Conservation (phyloP, 2,888 invertebrate species). For the Drosophila rellima region DNA sequence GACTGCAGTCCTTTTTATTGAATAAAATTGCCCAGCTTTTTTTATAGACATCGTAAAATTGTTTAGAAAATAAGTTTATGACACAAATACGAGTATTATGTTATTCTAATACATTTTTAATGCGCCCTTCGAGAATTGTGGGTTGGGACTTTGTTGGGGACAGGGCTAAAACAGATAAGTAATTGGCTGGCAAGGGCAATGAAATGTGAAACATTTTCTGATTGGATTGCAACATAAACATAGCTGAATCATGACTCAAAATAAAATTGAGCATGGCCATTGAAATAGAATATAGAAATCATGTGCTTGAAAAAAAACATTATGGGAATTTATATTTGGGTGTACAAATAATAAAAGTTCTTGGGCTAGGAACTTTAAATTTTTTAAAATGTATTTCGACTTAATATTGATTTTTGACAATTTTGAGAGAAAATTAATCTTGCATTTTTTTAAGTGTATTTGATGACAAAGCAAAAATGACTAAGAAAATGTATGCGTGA, state of each 20-base stretch:
- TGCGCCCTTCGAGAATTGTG: slow-evolving; percentile 25
- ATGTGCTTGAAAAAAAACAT: neutral
- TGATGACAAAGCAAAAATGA: slow-evolving; percentile 9
- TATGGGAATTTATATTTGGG: neutral
- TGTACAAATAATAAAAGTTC: neutral
- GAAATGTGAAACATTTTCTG: slow-evolving; percentile 29
- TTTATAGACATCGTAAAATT: slow-evolving; percentile 53
- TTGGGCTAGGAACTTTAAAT: neutral
- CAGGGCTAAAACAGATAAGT: slow-evolving; percentile 48
- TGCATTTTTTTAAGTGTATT: neutral
- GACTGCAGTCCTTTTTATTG: slow-evolving; percentile 17
- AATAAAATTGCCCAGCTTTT: slow-evolving; percentile 16
- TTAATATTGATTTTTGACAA: neutral
- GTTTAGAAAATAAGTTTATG: slow-evolving; percentile 62
- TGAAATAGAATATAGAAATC: neutral
- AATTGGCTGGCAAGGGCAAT: slow-evolving; percentile 51
- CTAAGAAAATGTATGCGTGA: slow-evolving; percentile 3
- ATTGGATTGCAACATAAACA: slow-evolving; percentile 38
- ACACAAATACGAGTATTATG: slow-evolving; percentile 49
- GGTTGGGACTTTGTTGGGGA: neutral
- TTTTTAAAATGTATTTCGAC: neutral
- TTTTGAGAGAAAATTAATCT: neutral
- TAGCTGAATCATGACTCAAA: slow-evolving; percentile 7
- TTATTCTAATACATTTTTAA: slow-evolving; percentile 65
- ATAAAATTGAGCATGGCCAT: slow-evolving; percentile 4